Conservation (phyloP, 2,888 invertebrate genomes). For the Tachina fera region DNA sequence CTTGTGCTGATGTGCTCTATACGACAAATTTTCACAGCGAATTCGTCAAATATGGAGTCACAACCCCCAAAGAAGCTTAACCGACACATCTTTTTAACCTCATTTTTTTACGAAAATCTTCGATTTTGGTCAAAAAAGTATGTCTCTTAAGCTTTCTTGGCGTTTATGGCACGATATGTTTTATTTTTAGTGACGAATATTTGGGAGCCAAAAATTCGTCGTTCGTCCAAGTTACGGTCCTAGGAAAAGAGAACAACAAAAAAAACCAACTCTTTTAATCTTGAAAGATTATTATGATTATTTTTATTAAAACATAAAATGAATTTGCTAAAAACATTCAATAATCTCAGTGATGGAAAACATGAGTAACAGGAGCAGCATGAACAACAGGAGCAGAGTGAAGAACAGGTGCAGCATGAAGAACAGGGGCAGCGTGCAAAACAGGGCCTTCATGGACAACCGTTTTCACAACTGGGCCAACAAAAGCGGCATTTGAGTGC, state of each 20-base stretch:
- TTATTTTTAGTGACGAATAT: no score
- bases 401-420: not conserved
- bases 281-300: not conserved
- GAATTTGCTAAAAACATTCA: not conserved
- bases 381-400: not conserved
- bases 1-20: no score
- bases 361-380: slow-evolving; percentile 25
- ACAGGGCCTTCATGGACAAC: not conserved
- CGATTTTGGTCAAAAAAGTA: no score
- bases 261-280: not conserved
- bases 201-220: no score
- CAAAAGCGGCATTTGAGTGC: slow-evolving; percentile 67
- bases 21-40: no score
- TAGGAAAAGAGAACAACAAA: not conserved
- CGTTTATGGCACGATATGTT: no score
- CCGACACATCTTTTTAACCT: no score
- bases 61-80: no score
- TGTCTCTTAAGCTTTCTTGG: no score
- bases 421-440: not conserved
- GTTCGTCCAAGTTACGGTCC: no score
- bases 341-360: slow-evolving; percentile 32
- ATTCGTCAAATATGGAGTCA: no score
- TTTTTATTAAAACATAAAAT: slow-evolving; percentile 58
- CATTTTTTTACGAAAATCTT: no score
- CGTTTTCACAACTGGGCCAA: slow-evolving; percentile 21